A percentile compares a stretch with the other conserved stretches of the same genome.
Conservation (phyloP, 2,113 vertebrate genomes). For the Willisornis vidua region DNA sequence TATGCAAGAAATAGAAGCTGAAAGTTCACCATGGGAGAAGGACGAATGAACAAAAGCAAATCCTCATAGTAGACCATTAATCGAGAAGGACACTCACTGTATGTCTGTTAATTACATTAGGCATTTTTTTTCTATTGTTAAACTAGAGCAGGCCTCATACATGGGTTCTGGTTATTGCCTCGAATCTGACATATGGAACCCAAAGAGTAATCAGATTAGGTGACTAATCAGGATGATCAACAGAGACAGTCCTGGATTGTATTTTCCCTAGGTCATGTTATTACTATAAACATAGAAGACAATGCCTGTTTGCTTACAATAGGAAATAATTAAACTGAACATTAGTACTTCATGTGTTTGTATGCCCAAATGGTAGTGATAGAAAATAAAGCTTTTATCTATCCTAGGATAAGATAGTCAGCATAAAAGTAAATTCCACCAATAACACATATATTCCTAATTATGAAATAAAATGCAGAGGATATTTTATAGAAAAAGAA, state of each 20-base stretch:
- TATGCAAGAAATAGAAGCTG: not conserved
- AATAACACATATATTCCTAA: not conserved
- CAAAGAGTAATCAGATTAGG: constrained; percentile 79
- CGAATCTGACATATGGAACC: constrained; percentile 72
- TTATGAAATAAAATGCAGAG: not conserved
- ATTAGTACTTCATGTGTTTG: not conserved
- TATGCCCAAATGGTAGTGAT: not conserved
- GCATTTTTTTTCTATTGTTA: not conserved
- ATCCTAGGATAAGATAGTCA: not conserved
- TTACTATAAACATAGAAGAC: constrained; percentile 20
- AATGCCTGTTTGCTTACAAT: not conserved
- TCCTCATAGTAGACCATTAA: not conserved
- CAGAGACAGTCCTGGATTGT: constrained; percentile 17
- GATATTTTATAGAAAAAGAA: not conserved
- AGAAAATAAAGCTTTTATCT: not conserved
- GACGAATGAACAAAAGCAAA: not conserved
- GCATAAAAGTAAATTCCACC: not conserved
- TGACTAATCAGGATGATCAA: constrained; percentile 72
- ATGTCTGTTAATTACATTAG: not conserved
- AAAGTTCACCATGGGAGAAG: not conserved
- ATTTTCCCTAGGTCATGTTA: constrained; percentile 56
- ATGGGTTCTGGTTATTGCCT: constrained; percentile 38
- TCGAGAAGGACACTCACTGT: not conserved
- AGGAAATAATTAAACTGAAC: constrained; percentile 21
- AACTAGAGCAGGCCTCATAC: constrained; percentile 27